Evolutionary conservation across 2,888 invertebrate genomes (phyloP), one percentile per base, ranked within the genome.

Genomic region (Orthosia incerta): DNA sequence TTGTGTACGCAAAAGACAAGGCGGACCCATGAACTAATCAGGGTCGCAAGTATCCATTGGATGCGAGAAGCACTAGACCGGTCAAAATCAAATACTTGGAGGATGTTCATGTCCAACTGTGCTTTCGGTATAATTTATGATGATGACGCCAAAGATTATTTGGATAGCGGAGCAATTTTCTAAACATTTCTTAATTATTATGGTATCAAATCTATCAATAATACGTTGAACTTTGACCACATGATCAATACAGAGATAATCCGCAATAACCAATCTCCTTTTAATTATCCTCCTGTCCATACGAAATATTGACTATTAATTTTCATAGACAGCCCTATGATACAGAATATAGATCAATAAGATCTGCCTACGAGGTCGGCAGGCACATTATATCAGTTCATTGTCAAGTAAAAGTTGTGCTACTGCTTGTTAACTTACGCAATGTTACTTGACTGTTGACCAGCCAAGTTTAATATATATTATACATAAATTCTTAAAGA

Each of bases 321-420:
- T 57, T 57, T 0, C 12, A 15, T 3, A 18, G 83, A n/a, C 70
- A 84, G 53, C 85, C 84, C 81, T 81, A 75, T 76, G 60, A 70
- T 73, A 66, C 63, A 71, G 61, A 76, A 82, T 73, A 84, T 75
- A 79, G 82, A 79, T 83, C 82, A 79, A 84, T 84, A 83, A 75
- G 74, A 67, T 64, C 74, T 79, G 73, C 69, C 68, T 74, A 72
- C 89, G 91, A 93, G 93, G 92, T 90, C 92, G 85, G 67, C 80
- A 73, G 75, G 79, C 80, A 80, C 73, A 61, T 70, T 69, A 74
- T 68, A 71, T 74, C 80, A 72, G 88, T 92, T 93, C 93, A 94
- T 92, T 94, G 93, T 90, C 93, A 91, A 93, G 92, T 92, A 93
- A 94, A 93, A 94, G 93, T 91, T 90, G 87, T 76, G 70, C 74